Conservation (phyloP, 53 echinoderm and acorn worm species). For the Henricia sp. region DNA sequence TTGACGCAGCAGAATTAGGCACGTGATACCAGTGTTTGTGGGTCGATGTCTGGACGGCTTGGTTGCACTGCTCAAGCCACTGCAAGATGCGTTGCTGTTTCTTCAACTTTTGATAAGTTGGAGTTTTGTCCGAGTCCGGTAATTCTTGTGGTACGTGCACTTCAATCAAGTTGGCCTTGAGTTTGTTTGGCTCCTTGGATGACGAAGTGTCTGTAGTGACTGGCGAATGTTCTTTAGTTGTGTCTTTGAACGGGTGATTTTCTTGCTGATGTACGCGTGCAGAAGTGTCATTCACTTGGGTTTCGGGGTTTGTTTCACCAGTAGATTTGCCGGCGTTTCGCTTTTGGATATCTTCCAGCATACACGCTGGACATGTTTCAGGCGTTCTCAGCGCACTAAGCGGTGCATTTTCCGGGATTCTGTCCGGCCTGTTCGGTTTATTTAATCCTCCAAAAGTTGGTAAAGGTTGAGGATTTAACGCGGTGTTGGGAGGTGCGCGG, state of each 20-base stretch:
- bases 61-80: constrained; percentile 35
- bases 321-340: constrained; percentile 23
- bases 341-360: too few species aligned
- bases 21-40: constrained; percentile 28
- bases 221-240: not conserved
- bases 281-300: not conserved
- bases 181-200: not conserved
- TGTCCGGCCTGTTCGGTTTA: not conserved
- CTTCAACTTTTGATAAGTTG: not conserved
- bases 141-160: constrained; percentile 35
- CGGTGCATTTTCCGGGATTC: not conserved
- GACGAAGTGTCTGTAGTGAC: not conserved
- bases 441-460: not conserved
- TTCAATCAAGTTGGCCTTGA: constrained; percentile 47
- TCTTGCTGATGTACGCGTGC: not conserved
- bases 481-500: constrained; percentile 37
- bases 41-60: constrained; percentile 3
- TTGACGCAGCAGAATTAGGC: not conserved
- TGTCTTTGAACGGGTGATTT: too few species aligned
- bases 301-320: not conserved
- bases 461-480: not conserved
- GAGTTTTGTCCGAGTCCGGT: not conserved
- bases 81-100: constrained; percentile 11
- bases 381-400: too few species aligned
- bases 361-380: too few species aligned